A percentile compares a stretch with the other conserved stretches of the same genome.
These are phyloP conservation scores for Gila orcuttii DNA, from an alignment of 2,113 vertebrate genomes.

Conservation along the genomic window DNA sequence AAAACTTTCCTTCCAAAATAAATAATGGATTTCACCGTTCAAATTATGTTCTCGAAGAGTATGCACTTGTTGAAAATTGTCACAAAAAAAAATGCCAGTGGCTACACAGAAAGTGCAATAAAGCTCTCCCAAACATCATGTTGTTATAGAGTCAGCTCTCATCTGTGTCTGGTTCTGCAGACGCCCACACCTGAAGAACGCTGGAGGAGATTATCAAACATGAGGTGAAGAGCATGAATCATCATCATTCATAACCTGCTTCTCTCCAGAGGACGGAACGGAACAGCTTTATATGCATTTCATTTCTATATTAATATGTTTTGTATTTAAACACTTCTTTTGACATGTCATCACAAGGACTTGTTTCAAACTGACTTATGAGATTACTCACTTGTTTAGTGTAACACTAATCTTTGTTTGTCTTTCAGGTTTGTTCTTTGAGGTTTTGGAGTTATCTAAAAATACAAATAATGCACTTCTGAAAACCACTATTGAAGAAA, in stretches of 20 bases:
- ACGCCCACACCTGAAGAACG: background rate
- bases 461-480: background rate
- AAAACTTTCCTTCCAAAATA: constrained; percentile 14
- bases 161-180: background rate
- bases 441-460: background rate
- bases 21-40: constrained; percentile 12
- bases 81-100: background rate
- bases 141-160: background rate
- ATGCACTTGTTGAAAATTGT: background rate
- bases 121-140: background rate
- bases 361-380: background rate
- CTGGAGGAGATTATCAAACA: background rate
- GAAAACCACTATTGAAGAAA: background rate
- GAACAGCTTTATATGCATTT: background rate
- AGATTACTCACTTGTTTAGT: background rate
- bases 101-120: background rate
- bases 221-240: background rate
- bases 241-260: background rate
- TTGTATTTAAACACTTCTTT: background rate
- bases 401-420: background rate
- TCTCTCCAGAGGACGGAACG: background rate
- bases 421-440: background rate
- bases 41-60: constrained; percentile 10
- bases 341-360: background rate
- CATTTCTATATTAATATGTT: background rate